Base-by-base conservation (phyloP, 1,140 invertebrate species). In the Rhizoglyphus robini region DNA sequence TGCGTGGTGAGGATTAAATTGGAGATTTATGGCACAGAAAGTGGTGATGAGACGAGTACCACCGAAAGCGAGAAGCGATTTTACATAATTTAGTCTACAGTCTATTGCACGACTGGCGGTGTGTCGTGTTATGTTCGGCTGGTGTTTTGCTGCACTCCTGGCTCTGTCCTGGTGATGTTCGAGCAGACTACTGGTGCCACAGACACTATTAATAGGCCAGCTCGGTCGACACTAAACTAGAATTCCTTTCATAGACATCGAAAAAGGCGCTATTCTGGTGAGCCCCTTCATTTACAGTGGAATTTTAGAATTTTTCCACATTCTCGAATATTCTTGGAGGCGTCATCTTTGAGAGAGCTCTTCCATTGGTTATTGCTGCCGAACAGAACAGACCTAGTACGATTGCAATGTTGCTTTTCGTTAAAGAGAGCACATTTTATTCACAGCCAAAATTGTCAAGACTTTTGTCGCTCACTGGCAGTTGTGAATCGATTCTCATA, bases 201-300 rank as follows among this genome's bases (percentile, higher is more conserved):
- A n/a, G n/a, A n/a, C n/a, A n/a, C n/a, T n/a, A n/a, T n/a, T n/a
- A n/a, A n/a, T n/a, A n/a, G n/a, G n/a, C n/a, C n/a, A n/a, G n/a
- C n/a, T n/a, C n/a, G n/a, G n/a, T n/a, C n/a, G n/a, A n/a, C n/a
- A n/a, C 18, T 2, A 46, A 46, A 3, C 2, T 3, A 60, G 27
- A 60, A 60, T 60, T 60, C 58, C 58, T 60, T 60, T 60, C 32
- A 20, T 60, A 60, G 58, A 46, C 58, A 60, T 60, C 36, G 36
- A 41, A 8, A 41, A 18, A 41, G 8, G 8, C 36, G 36, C 36
- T 15, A 54, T 5, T 54, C 8, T 54, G 20, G 8, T 54, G 8
- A 8, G 51, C 5, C 20, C 51, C 51, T 25, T 54, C 51, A 32
- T 23, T 54, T 25, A 23, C 51, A 54, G 23, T 15, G 51, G 51